phyloP scores from a whole-genome alignment of 2,797 vertebrate species.

The Heliangelus exortis region DNA sequence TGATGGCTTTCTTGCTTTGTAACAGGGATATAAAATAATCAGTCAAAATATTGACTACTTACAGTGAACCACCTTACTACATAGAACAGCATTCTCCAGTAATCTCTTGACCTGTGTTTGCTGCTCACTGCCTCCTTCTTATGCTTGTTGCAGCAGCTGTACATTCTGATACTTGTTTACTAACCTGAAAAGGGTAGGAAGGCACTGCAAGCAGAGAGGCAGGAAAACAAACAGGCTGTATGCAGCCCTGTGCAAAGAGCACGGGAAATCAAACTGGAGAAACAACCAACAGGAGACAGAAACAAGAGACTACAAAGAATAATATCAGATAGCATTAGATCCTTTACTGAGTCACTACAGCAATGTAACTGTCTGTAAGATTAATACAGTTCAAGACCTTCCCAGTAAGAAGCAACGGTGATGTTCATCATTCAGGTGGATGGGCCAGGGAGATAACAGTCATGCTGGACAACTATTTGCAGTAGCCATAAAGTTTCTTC shows the following conservation, averaged over 20 bases:
- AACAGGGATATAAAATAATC: not conserved
- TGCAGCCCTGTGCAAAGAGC: not conserved
- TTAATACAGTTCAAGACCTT: not conserved
- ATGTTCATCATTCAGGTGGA: not conserved
- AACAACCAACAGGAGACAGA: not conserved
- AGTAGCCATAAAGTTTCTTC: not conserved
- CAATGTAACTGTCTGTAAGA: not conserved
- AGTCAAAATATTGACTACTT: not conserved
- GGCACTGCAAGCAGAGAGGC: not conserved
- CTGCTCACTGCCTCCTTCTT: not conserved
- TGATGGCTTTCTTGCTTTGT: not conserved
- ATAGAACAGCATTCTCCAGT: not conserved
- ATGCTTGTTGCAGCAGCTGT: not conserved
- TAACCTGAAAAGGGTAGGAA: not conserved
- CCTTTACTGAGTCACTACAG: not conserved
- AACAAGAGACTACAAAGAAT: not conserved
- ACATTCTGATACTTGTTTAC: not conserved
- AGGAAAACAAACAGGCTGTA: not conserved
- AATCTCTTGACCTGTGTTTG: not conserved
- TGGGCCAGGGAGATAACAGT: not conserved
- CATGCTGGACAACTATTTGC: not conserved
- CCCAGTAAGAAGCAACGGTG: not conserved
- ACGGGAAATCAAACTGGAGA: not conserved
- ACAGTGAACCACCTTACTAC: not conserved
- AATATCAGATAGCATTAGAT: not conserved